Evolutionary conservation across 2,797 vertebrate species (phyloP).

Genomic region (Diplodus puntazzo): DNA sequence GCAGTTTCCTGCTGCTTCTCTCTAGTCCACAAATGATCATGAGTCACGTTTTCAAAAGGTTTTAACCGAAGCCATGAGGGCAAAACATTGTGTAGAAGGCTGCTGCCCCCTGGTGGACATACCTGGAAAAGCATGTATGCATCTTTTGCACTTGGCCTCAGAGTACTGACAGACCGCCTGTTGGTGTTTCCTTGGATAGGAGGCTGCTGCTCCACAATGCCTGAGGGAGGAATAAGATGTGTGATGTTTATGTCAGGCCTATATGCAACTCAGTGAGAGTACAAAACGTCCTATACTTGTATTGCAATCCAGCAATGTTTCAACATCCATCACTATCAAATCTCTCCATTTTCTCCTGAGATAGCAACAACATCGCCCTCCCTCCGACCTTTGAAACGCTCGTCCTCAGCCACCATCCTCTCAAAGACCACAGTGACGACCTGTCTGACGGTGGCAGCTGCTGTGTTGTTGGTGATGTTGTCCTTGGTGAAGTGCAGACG

Average conservation of each 20-base stretch:
- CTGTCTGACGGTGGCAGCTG: constrained; percentile 96
- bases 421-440: constrained; percentile 99
- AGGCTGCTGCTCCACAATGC: constrained; percentile 87
- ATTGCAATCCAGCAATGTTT: no score
- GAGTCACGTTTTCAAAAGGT: constrained; percentile 3
- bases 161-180: constrained; percentile 93
- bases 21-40: neutral
- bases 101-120: constrained; percentile 71
- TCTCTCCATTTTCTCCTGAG: neutral
- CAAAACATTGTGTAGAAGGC: constrained; percentile 9
- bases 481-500: constrained; percentile 99
- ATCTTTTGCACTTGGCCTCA: constrained; percentile 98
- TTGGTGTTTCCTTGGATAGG: constrained; percentile 95
- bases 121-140: constrained; percentile 99
- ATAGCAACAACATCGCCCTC: neutral
- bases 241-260: neutral
- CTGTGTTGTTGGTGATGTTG: constrained; percentile 99
- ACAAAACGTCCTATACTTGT: neutral
- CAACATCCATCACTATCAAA: neutral
- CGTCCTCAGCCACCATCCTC: constrained; percentile 98
- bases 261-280: neutral
- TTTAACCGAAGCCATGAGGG: neutral
- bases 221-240: constrained; percentile 70
- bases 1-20: neutral
- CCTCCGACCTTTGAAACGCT: constrained; percentile 91